A percentile compares a stretch with the other conserved stretches of the same genome.
Evolutionary conservation across 2,888 invertebrate species (phyloP).

Genomic region (Meiosimyza decipiens): DNA sequence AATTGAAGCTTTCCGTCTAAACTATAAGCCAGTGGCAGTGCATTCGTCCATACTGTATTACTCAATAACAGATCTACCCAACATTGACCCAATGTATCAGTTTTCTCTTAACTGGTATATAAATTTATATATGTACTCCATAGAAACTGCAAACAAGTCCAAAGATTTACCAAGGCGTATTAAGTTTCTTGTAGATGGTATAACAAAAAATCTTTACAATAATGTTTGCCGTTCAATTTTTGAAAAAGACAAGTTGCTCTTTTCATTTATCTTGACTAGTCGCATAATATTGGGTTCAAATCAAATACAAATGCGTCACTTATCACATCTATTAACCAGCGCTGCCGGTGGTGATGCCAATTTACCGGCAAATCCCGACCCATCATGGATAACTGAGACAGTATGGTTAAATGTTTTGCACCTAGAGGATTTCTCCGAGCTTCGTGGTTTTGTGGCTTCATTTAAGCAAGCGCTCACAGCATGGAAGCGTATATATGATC

Average conservation of each 20-base stretch:
- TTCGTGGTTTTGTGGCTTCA: slow-evolving; percentile 72
- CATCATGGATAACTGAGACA: slow-evolving; percentile 81
- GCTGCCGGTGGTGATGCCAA: slow-evolving; percentile 67
- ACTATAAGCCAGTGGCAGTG: slow-evolving; percentile 87
- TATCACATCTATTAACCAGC: slow-evolving; percentile 82
- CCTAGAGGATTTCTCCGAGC: slow-evolving; percentile 73
- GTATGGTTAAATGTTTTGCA: slow-evolving; percentile 87
- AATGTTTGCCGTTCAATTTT: slow-evolving; percentile 92
- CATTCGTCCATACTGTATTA: slow-evolving; percentile 90
- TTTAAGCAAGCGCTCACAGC: slow-evolving; percentile 70
- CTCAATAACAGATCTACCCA: slow-evolving; percentile 85
- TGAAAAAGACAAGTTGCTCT: slow-evolving; percentile 88
- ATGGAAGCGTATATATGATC: slow-evolving; percentile 76
- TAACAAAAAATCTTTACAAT: slow-evolving; percentile 84
- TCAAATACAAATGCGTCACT: slow-evolving; percentile 73
- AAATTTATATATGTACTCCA: slow-evolving; percentile 70
- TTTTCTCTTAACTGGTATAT: slow-evolving; percentile 95
- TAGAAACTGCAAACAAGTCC: slow-evolving; percentile 67
- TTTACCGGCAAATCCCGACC: slow-evolving; percentile 75
- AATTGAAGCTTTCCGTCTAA: slow-evolving; percentile 83
- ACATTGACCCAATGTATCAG: slow-evolving; percentile 95
- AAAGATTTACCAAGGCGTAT: slow-evolving; percentile 81
- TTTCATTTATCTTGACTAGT: slow-evolving; percentile 80
- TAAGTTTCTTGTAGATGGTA: slow-evolving; percentile 80
- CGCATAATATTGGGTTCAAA: slow-evolving; percentile 75